Evolutionary conservation across 2,113 vertebrate genomes (phyloP).

Genomic region (Passer montanus): DNA sequence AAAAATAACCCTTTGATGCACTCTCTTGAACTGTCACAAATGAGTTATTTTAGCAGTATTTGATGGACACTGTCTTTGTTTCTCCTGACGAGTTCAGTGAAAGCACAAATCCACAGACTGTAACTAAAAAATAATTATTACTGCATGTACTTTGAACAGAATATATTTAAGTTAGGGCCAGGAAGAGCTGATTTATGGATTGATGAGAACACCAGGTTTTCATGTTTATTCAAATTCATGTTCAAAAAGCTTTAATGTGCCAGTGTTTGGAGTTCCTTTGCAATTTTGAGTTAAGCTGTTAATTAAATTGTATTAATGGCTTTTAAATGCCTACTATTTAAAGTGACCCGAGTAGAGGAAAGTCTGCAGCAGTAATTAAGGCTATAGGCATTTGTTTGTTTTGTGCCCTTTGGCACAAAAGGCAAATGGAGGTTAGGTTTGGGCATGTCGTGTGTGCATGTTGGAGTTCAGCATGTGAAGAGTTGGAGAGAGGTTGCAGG

Average conservation of each 20-base stretch:
- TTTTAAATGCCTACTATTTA: not conserved
- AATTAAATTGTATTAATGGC: not conserved
- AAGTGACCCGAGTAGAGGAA: not conserved
- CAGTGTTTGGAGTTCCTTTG: not conserved
- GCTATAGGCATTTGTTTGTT: not conserved
- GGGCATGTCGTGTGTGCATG: not conserved
- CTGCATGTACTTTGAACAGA: not conserved
- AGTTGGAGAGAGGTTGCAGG: not conserved
- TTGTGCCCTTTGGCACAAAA: not conserved
- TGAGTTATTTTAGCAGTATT: not conserved
- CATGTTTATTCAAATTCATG: not conserved
- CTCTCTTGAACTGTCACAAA: not conserved
- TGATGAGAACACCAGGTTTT: not conserved
- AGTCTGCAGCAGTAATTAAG: not conserved
- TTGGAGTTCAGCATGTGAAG: not conserved
- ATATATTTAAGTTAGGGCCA: not conserved
- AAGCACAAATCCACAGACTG: not conserved
- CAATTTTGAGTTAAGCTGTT: conserved; percentile 22
- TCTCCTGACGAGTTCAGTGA: not conserved
- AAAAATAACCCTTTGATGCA: not conserved
- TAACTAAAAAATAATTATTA: not conserved
- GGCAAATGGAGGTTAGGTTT: not conserved
- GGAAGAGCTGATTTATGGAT: not conserved
- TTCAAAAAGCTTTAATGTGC: not conserved
- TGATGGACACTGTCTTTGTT: not conserved